These are phyloP conservation scores for Salarias fasciatus DNA, from an alignment of 2,797 vertebrate species.

Conservation along the genomic window DNA sequence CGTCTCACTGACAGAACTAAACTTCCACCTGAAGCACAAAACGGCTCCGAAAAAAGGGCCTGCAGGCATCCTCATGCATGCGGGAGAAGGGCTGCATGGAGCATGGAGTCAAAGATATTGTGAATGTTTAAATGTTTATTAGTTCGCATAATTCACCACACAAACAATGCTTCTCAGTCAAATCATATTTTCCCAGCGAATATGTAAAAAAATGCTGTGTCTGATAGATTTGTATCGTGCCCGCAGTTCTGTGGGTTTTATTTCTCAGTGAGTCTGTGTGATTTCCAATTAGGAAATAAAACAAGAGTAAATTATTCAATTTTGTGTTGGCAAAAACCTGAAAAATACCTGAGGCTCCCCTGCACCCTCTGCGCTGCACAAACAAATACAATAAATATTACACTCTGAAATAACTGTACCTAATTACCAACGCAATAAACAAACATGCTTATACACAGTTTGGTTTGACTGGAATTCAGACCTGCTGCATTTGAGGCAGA, in stretches of 20 bases:
- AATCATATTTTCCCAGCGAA: background rate
- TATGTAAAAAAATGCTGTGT: background rate
- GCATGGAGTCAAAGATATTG: too few relatives aligned
- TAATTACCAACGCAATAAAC: slow-evolving; percentile 8
- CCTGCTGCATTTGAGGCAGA: background rate
- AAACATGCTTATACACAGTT: background rate
- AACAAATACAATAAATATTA: slow-evolving; percentile 19
- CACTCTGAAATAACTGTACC: slow-evolving; percentile 12
- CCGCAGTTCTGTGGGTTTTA: background rate
- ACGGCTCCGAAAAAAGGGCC: too few relatives aligned
- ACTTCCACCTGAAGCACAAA: too few relatives aligned
- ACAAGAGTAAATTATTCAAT: slow-evolving; percentile 41
- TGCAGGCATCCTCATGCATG: too few relatives aligned
- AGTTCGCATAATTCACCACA: too few relatives aligned
- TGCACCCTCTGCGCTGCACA: slow-evolving; percentile 4
- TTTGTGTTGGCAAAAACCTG: slow-evolving; percentile 27
- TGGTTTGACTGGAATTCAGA: slow-evolving; percentile 12
- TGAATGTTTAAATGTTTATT: too few relatives aligned
- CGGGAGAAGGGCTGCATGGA: too few relatives aligned
- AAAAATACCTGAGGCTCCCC: slow-evolving; percentile 11
- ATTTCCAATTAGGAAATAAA: slow-evolving; percentile 37
- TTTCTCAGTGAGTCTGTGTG: background rate
- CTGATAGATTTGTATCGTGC: background rate
- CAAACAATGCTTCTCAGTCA: too few relatives aligned
- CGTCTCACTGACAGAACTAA: too few relatives aligned